These are phyloP conservation scores for Amblyjoppa fuscipennis DNA, from an alignment of 2,888 invertebrate genomes.

Conservation along the genomic window DNA sequence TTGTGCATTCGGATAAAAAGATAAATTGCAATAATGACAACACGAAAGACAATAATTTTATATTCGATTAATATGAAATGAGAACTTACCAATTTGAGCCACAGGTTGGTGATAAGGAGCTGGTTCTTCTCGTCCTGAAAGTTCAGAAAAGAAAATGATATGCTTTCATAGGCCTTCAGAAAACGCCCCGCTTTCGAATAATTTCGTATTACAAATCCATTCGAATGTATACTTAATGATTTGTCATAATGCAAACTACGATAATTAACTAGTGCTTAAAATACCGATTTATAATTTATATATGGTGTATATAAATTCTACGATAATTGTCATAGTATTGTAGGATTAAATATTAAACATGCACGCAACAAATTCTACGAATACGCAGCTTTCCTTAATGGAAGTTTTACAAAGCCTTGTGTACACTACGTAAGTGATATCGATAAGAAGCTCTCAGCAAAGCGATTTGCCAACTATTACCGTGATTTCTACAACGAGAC, in stretches of 20 bases:
- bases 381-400: constrained; percentile 30
- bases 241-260: constrained; percentile 53
- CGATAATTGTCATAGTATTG: constrained; percentile 28
- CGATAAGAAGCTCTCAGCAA: constrained; percentile 40
- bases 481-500: constrained; percentile 21
- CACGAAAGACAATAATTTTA: not conserved
- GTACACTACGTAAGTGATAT: constrained; percentile 25
- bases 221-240: constrained; percentile 39
- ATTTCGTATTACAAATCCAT: constrained; percentile 21
- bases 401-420: constrained; percentile 46
- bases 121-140: constrained; percentile 98
- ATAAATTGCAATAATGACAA: not conserved
- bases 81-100: constrained; percentile 96
- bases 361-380: constrained; percentile 43
- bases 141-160: constrained; percentile 66
- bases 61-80: constrained; percentile 24
- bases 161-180: constrained; percentile 39
- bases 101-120: constrained; percentile 97
- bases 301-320: constrained; percentile 31
- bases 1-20: not conserved
- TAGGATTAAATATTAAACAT: constrained; percentile 32
- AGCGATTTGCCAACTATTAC: constrained; percentile 37
- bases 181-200: not conserved
- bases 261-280: constrained; percentile 24
- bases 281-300: constrained; percentile 24